Conservation (phyloP, 1,140 invertebrate genomes). For the Drosophila cardini region DNA sequence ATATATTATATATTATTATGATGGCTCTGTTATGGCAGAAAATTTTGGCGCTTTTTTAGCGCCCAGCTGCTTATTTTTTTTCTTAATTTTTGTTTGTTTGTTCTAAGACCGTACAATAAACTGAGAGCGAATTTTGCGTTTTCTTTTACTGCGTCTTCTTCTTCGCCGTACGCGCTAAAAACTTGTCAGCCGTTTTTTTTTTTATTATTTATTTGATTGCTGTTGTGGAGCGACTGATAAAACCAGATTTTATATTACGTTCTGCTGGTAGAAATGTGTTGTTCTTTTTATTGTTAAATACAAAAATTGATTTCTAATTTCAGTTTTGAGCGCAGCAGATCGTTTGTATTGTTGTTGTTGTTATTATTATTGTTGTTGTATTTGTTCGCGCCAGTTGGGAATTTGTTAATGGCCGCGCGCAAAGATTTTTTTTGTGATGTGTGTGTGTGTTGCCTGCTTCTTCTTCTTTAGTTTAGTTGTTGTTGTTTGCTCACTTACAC, state of each 20-base stretch:
- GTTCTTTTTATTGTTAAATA: conserved; percentile 55
- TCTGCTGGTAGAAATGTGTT: conserved; percentile 36
- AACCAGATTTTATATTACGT: conserved; percentile 78
- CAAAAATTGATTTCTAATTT: conserved; percentile 73
- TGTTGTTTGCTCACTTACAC: conserved; percentile 66
- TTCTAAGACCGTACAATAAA: conserved; percentile 48
- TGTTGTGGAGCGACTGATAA: conserved; percentile 61
- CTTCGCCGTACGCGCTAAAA: conserved; percentile 39
- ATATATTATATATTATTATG: conserved; percentile 29
- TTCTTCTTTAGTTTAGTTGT: conserved; percentile 47
- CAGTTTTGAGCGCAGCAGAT: conserved; percentile 51
- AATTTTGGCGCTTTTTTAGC: conserved; percentile 51
- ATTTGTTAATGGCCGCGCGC: conserved; percentile 57
- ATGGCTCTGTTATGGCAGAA: conserved; percentile 35
- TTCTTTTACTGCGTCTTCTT: conserved; percentile 50
- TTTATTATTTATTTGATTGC: conserved; percentile 31
- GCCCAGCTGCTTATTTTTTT: conserved; percentile 45
- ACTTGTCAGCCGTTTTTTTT: conserved; percentile 50
- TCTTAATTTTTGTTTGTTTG: conserved; percentile 30
- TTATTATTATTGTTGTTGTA: conserved; percentile 46
- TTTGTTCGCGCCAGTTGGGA: conserved; percentile 35
- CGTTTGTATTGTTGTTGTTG: conserved; percentile 20
- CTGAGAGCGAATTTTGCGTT: conserved; percentile 45
- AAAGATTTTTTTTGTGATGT: conserved; percentile 51
- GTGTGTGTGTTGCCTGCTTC: conserved; percentile 29